Conservation (phyloP, 2,888 invertebrate species). For the Macaria liturata region DNA sequence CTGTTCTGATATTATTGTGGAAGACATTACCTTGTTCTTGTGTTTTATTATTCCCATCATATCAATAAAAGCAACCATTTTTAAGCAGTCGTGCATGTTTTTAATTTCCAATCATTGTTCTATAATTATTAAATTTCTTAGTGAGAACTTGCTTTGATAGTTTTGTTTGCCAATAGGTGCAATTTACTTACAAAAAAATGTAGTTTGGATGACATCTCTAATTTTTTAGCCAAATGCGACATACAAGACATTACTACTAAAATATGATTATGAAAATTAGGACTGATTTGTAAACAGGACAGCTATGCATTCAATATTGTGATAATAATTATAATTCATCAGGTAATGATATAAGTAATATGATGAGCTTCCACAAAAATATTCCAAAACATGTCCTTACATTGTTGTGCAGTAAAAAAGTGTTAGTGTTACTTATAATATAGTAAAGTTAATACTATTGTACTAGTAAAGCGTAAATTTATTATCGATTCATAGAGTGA, state of each 20-base stretch:
- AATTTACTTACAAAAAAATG: too few species aligned
- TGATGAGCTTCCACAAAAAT: conserved; percentile 29
- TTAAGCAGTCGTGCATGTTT: too few species aligned
- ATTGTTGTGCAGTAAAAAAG: conserved; percentile 65
- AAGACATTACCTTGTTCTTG: conserved; percentile 13
- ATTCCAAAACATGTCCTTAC: conserved; percentile 27
- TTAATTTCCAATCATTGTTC: too few species aligned
- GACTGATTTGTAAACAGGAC: too few species aligned
- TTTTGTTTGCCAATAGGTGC: too few species aligned
- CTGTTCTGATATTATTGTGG: conserved; percentile 18
- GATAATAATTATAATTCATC: not conserved
- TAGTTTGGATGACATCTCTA: too few species aligned
- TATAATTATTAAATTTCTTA: too few species aligned
- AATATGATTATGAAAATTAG: too few species aligned
- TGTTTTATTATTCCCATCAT: not conserved
- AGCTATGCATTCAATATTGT: not conserved
- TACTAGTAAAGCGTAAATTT: conserved; percentile 77
- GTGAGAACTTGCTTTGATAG: too few species aligned
- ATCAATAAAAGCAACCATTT: not conserved
- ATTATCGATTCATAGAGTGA: conserved; percentile 68
- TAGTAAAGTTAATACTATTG: conserved; percentile 44
- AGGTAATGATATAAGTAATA: not conserved
- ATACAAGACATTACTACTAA: too few species aligned
- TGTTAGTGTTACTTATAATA: conserved; percentile 48
- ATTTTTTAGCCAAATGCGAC: too few species aligned